Conservation (phyloP, 1,140 invertebrate genomes). For the Scaptomyza pallida region DNA sequence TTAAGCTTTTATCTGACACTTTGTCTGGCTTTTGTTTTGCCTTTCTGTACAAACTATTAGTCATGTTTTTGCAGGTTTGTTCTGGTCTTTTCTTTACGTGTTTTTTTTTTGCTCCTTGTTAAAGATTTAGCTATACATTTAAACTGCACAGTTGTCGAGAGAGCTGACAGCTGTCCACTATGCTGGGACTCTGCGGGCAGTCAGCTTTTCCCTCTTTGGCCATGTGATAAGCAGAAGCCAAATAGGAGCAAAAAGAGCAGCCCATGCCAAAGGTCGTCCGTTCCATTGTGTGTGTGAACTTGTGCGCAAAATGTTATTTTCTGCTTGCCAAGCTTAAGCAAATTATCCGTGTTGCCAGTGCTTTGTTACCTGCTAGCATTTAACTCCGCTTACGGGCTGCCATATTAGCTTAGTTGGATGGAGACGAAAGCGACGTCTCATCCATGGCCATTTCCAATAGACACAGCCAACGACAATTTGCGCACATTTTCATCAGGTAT, state of each 20-base stretch:
- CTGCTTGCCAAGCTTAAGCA: conserved; percentile 76
- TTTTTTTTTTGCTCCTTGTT: conserved; percentile 53
- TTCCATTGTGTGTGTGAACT: conserved; percentile 67
- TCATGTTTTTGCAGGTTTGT: conserved; percentile 58
- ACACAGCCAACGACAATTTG: conserved; percentile 62
- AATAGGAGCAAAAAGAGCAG: conserved; percentile 23
- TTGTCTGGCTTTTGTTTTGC: conserved; percentile 75
- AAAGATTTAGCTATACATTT: conserved; percentile 35
- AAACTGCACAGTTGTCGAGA: conserved; percentile 63
- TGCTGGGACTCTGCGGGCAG: conserved; percentile 12
- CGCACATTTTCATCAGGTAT: conserved; percentile 65
- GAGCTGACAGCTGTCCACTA: conserved; percentile 48
- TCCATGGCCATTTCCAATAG: conserved; percentile 44
- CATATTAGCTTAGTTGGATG: background rate
- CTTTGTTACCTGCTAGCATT: conserved; percentile 41
- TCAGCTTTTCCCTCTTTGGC: conserved; percentile 42
- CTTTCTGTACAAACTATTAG: conserved; percentile 69
- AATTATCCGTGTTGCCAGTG: conserved; percentile 65
- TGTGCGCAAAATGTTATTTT: conserved; percentile 80
- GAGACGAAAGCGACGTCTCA: background rate
- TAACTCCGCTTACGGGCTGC: conserved; percentile 2
- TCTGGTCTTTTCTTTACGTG: too few relatives aligned
- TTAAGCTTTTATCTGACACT: conserved; percentile 76
- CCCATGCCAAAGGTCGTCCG: conserved; percentile 26
- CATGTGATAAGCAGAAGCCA: conserved; percentile 58